phyloP scores from a whole-genome alignment of 2,888 invertebrate genomes.

The Lagria hirta region DNA sequence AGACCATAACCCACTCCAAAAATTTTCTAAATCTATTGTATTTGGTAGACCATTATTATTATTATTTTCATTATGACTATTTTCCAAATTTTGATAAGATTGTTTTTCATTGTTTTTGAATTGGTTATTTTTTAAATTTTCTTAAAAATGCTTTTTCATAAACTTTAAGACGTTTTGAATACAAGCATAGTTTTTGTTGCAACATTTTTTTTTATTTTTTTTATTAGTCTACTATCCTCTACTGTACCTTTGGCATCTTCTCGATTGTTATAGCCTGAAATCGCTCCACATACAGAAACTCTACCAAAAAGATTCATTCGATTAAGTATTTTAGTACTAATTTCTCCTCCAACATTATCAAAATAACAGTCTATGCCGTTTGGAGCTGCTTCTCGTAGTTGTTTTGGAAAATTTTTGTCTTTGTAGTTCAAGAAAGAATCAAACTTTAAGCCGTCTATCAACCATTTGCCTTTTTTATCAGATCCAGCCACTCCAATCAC shows the following conservation, averaged over 20 bases:
- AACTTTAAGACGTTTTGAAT: too few species aligned
- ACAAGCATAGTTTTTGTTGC: neutral
- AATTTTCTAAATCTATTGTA: too few species aligned
- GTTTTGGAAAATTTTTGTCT: conserved; percentile 56
- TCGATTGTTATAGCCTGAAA: conserved; percentile 64
- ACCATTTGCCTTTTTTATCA: conserved; percentile 68
- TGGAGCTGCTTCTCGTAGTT: conserved; percentile 63
- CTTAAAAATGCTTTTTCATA: too few species aligned
- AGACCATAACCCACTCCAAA: too few species aligned
- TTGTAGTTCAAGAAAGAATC: conserved; percentile 73
- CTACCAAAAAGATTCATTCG: conserved; percentile 67
- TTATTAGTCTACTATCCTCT: too few species aligned
- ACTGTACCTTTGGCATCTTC: conserved; percentile 23
- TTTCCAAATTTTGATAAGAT: too few species aligned
- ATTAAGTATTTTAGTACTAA: conserved; percentile 61
- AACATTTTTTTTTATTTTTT: too few species aligned
- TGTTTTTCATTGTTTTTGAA: too few species aligned
- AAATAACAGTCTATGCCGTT: conserved; percentile 73
- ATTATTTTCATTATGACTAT: too few species aligned
- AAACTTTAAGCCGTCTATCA: conserved; percentile 63
- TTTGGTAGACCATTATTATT: too few species aligned
- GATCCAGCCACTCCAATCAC: conserved; percentile 74
- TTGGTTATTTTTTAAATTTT: too few species aligned
- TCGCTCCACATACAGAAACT: conserved; percentile 69
- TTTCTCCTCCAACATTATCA: conserved; percentile 75